These are phyloP conservation scores for Myrmecophaga tridactyla DNA, from an alignment of 2,113 vertebrate species.

Conservation along the genomic window DNA sequence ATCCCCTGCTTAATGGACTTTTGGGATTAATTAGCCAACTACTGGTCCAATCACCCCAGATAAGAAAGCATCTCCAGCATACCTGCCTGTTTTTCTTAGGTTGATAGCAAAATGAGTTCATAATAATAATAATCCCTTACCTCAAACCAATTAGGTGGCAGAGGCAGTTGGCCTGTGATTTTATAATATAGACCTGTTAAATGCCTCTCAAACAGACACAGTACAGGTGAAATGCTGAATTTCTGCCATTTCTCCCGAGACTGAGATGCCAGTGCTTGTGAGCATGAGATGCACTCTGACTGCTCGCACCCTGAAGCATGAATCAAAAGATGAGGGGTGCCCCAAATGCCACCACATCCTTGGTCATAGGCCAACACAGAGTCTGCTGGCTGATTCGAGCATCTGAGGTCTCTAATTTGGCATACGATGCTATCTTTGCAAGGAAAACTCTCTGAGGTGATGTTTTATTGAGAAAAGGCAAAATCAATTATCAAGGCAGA, in stretches of 20 bases:
- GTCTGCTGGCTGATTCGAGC: background rate
- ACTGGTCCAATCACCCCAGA: background rate
- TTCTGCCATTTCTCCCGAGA: background rate
- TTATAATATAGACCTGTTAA: constrained; percentile 17
- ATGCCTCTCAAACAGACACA: background rate
- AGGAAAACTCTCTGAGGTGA: background rate
- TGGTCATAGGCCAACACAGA: background rate
- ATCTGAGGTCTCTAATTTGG: background rate
- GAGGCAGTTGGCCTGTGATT: background rate
- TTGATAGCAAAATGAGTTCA: constrained; percentile 8
- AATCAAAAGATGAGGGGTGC: background rate
- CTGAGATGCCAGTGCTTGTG: background rate
- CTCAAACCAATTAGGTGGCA: background rate
- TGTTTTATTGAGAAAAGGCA: background rate
- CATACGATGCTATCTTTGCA: background rate
- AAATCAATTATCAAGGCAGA: background rate
- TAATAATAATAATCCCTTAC: background rate
- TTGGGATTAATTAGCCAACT: background rate
- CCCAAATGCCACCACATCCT: background rate
- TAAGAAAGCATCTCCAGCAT: background rate
- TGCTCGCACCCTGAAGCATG: background rate
- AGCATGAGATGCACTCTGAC: background rate
- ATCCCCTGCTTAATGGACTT: constrained; percentile 5
- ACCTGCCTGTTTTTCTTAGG: background rate
- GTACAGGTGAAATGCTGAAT: background rate